Evolutionary conservation across 2,113 vertebrate genomes (phyloP).

Genomic region (Genyomyrus donnyi): DNA sequence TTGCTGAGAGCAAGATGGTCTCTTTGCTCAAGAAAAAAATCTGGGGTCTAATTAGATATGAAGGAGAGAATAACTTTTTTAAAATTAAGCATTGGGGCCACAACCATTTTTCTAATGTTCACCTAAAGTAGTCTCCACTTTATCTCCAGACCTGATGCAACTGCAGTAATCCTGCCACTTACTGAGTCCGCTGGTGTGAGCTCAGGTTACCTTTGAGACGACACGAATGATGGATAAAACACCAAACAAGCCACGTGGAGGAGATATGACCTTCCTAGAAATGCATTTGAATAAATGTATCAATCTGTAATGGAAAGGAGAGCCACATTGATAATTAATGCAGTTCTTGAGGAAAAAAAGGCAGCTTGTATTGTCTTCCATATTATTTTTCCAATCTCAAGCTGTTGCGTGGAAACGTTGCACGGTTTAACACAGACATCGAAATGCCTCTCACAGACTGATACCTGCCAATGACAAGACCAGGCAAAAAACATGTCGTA

Average conservation of each 20-base stretch:
- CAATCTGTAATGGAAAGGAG: background rate
- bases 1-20: background rate
- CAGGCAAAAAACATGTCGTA: background rate
- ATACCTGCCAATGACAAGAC: background rate
- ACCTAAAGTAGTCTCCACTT: background rate
- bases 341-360: background rate
- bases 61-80: background rate
- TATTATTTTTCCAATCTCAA: background rate
- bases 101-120: background rate
- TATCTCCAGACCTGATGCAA: conserved; percentile 1
- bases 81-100: background rate
- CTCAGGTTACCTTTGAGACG: background rate
- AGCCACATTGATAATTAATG: background rate
- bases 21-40: background rate
- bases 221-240: background rate
- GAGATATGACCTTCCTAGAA: background rate
- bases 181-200: background rate
- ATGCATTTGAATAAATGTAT: background rate
- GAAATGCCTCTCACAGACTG: background rate
- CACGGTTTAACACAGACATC: background rate
- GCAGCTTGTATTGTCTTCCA: background rate
- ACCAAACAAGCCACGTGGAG: background rate
- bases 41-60: background rate
- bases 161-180: background rate
- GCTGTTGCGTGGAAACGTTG: background rate